phyloP scores from a whole-genome alignment of 2,888 invertebrate genomes.

The Colostygia pectinataria region DNA sequence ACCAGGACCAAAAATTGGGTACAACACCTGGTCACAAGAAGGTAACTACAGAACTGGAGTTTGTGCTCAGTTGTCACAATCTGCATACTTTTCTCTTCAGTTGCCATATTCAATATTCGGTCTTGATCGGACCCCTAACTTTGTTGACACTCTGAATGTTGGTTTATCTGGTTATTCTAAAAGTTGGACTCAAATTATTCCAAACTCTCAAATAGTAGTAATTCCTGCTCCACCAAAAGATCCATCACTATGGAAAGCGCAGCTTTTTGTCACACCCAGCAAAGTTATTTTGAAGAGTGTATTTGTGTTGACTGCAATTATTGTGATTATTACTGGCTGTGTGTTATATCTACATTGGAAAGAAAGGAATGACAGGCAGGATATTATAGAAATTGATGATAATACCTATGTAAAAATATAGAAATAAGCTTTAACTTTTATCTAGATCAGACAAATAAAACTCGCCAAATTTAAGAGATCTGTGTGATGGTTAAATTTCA shows the following conservation, averaged over 20 bases:
- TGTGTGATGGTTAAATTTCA: too few relatives aligned
- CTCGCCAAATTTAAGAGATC: too few relatives aligned
- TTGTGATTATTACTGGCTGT: constrained; percentile 92
- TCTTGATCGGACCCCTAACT: constrained; percentile 98
- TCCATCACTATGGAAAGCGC: constrained; percentile 93
- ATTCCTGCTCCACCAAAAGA: constrained; percentile 92
- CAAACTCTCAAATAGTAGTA: constrained; percentile 98
- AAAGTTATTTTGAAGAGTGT: constrained; percentile 96
- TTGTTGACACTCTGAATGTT: constrained; percentile 94
- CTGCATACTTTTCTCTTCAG: constrained; percentile 95
- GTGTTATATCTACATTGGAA: constrained; percentile 95
- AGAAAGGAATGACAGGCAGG: constrained; percentile 84
- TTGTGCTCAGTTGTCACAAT: constrained; percentile 95
- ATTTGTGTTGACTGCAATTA: constrained; percentile 92
- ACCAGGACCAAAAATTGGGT: constrained; percentile 94
- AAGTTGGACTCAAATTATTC: constrained; percentile 96
- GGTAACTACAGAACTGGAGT: constrained; percentile 90
- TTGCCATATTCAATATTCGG: constrained; percentile 98
- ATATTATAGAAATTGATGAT: constrained; percentile 75
- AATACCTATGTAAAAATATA: constrained; percentile 73
- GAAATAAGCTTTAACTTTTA: constrained; percentile 7
- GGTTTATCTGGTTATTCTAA: constrained; percentile 88
- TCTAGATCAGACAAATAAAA: too few relatives aligned
- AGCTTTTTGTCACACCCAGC: constrained; percentile 97
- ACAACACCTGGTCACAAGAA: constrained; percentile 94